These are phyloP conservation scores for Peromyscus attwateri DNA, from an alignment of 2,797 vertebrate species.

Conservation along the genomic window DNA sequence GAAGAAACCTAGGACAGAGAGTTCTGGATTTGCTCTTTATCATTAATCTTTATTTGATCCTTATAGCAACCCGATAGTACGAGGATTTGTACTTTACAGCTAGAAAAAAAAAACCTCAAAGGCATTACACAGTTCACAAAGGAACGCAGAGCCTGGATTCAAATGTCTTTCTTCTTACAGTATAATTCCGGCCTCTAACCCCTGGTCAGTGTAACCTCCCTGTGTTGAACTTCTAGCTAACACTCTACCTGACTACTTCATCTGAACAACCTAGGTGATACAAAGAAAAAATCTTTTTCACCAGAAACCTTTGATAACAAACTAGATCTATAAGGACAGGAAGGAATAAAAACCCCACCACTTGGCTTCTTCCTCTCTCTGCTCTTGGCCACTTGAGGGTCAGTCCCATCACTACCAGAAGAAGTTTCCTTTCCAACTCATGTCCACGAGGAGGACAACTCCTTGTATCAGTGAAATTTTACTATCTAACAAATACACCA, in stretches of 20 bases:
- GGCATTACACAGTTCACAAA: not conserved
- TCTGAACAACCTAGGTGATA: not conserved
- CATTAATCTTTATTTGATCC: conserved; percentile 4
- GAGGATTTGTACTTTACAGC: not conserved
- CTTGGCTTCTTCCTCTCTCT: not conserved
- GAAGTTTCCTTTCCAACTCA: not conserved
- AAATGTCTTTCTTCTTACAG: not conserved
- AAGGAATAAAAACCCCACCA: not conserved
- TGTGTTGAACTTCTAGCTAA: not conserved
- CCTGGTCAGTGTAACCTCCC: not conserved
- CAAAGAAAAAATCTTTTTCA: not conserved
- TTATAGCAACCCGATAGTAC: not conserved
- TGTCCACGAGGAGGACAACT: not conserved
- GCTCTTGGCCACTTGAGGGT: not conserved
- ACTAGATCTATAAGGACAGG: not conserved
- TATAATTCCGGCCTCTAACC: not conserved
- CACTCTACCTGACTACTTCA: not conserved
- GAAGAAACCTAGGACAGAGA: not conserved
- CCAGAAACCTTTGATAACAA: not conserved
- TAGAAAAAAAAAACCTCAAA: not conserved
- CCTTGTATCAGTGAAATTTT: not conserved
- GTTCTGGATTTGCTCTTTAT: not conserved
- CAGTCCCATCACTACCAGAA: not conserved
- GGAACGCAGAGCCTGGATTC: not conserved
- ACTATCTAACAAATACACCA: not conserved